Evolutionary conservation across 1,140 invertebrate genomes (phyloP), one percentile per base, ranked within the genome.

Genomic region (Zaprionus capensis): DNA sequence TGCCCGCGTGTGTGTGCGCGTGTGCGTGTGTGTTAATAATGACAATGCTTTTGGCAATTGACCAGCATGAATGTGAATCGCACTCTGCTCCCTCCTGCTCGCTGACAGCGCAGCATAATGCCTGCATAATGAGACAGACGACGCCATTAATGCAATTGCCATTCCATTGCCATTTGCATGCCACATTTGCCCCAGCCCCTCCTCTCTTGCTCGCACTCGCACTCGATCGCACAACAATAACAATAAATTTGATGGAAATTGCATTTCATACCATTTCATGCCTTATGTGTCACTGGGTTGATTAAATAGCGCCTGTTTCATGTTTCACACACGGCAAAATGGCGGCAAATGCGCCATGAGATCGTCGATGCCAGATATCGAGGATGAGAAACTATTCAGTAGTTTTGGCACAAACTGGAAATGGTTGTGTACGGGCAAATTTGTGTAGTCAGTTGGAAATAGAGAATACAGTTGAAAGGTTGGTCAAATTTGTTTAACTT

Each of bases 211-310:
- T 26, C 53, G 2, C 53, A 3, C 31, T 34, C 49, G 41, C 34
- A 68, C 68, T 64, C 81, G 64, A 63, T 67, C 64, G 70, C 71
- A 74, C 56, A 67, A 70, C 71, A 81, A 90, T 82, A 81, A 85
- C 82, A 90, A 90, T 88, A 90, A 88, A 88, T 90, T 85, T 90
- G 81, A 90, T 84, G 84, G 80, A 78, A 88, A 84, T 88, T 81
- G 85, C 83, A 74, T 87, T 86, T 86, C 76, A 80, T 74, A 80
- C 28, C 78, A 84, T 88, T 84, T 87, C 81, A 90, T 87, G 78
- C 62, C 75, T 74, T 76, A 69, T 87, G 84, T 84, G 75, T 80
- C 76, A 81, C 41, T 84, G 73, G 78, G 80, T 78, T 88, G 84
- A 83, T 76, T 81, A 70, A 81, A 83, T 76, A 75, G 81, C 81